Evolutionary conservation across 2,888 invertebrate genomes (phyloP).

Genomic region (Sesamia inferens): DNA sequence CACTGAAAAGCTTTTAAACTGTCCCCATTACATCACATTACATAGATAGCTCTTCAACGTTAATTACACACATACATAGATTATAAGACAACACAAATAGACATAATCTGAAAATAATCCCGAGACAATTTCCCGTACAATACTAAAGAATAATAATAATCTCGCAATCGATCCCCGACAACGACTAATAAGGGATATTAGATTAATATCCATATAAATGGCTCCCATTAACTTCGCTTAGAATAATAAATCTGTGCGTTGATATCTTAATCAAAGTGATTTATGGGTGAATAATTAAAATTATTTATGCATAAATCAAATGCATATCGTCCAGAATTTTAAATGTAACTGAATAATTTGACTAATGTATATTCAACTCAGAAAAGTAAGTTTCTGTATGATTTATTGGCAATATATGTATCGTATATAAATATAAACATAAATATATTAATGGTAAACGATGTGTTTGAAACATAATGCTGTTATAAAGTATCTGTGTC

Average conservation of each 20-base stretch:
- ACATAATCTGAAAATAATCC: slow-evolving; percentile 11
- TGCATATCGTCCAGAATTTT: slow-evolving; percentile 27
- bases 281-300: slow-evolving; percentile 66
- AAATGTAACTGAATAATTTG: slow-evolving; percentile 41
- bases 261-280: slow-evolving; percentile 71
- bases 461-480: slow-evolving; percentile 42
- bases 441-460: slow-evolving; percentile 42
- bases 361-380: slow-evolving; percentile 22
- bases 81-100: slow-evolving; percentile 20
- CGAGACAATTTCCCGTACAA: slow-evolving; percentile 5
- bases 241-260: slow-evolving; percentile 68
- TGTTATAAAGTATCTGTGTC: slow-evolving; percentile 38
- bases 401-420: slow-evolving; percentile 41
- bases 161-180: slow-evolving; percentile 54
- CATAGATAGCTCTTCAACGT: slow-evolving; percentile 15
- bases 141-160: slow-evolving; percentile 38
- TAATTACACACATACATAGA: not conserved
- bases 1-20: slow-evolving; percentile 62
- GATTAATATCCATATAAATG: slow-evolving; percentile 73
- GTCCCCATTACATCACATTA: slow-evolving; percentile 35
- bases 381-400: slow-evolving; percentile 16
- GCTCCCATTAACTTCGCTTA: slow-evolving; percentile 67
- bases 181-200: slow-evolving; percentile 66
- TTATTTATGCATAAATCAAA: slow-evolving; percentile 61
- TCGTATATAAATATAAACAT: slow-evolving; percentile 2